Percentiles rank a stretch among this genome's conserved stretches.
Conservation (phyloP, 2,888 invertebrate genomes). For the Aphodius sticticus region DNA sequence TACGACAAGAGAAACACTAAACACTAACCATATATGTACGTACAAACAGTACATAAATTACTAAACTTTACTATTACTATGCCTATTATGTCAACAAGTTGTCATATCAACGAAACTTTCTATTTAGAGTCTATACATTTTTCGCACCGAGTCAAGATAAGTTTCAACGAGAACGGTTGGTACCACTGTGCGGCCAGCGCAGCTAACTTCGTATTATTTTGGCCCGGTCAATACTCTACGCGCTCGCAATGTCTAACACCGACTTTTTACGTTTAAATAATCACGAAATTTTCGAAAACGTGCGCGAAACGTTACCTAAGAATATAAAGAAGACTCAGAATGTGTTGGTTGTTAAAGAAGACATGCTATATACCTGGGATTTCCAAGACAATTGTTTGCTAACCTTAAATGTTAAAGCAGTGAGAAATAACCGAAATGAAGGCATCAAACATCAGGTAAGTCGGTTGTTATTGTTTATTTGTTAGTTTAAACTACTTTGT, state of each 20-base stretch:
- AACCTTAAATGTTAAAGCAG: constrained; percentile 66
- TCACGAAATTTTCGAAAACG: constrained; percentile 68
- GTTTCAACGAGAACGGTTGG: background rate
- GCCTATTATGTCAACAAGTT: too few species aligned
- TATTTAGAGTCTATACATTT: background rate
- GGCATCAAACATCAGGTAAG: constrained; percentile 69
- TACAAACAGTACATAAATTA: too few species aligned
- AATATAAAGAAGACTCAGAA: constrained; percentile 67
- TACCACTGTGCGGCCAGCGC: background rate
- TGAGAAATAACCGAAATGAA: constrained; percentile 57
- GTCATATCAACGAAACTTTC: too few species aligned
- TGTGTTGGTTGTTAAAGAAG: constrained; percentile 70
- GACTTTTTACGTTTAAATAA: constrained; percentile 68
- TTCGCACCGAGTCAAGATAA: constrained; percentile 4
- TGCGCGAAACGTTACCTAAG: constrained; percentile 65
- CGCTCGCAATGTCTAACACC: constrained; percentile 53
- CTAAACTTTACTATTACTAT: too few species aligned
- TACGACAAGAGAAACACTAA: background rate
- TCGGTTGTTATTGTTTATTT: constrained; percentile 19
- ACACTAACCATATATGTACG: background rate
- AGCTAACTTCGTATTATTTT: constrained; percentile 6
- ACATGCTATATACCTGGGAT: constrained; percentile 75
- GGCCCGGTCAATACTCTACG: background rate
- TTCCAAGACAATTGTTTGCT: constrained; percentile 69
- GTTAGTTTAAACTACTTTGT: background rate